These are phyloP conservation scores for Tachyglossus aculeatus DNA, from an alignment of 2,797 vertebrate genomes.

Conservation along the genomic window DNA sequence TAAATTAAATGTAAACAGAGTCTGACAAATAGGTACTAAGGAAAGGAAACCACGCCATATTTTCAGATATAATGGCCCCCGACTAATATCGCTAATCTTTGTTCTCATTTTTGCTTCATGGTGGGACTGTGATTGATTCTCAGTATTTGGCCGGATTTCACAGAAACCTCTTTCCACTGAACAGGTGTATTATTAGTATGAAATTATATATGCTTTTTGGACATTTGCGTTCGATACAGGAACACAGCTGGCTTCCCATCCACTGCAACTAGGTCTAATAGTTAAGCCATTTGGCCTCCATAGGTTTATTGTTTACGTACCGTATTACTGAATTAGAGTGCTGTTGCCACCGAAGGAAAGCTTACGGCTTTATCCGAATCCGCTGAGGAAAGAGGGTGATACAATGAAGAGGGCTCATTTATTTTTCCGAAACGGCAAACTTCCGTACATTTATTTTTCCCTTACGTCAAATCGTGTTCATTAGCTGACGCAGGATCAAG, in stretches of 20 bases:
- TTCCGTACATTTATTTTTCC: too few relatives aligned
- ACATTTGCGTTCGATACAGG: not conserved
- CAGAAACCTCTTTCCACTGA: not conserved
- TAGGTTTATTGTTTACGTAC: not conserved
- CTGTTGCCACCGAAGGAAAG: too few relatives aligned
- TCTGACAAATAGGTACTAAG: too few relatives aligned
- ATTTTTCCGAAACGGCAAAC: too few relatives aligned
- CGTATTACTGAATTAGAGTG: too few relatives aligned
- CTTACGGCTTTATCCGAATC: not conserved
- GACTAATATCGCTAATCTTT: not conserved
- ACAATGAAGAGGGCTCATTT: too few relatives aligned
- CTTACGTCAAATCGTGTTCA: not conserved
- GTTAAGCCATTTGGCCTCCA: not conserved
- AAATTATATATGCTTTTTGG: not conserved
- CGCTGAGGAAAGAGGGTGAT: not conserved
- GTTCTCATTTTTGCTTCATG: not conserved
- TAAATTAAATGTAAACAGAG: too few relatives aligned
- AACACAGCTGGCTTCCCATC: not conserved
- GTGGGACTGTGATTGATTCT: not conserved
- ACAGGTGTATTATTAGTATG: not conserved
- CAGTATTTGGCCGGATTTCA: not conserved
- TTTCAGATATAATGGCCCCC: not conserved
- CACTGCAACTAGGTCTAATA: not conserved
- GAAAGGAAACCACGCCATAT: too few relatives aligned
- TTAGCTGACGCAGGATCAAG: not conserved